Percentiles rank a stretch among this genome's conserved stretches.
Evolutionary conservation across 2,888 invertebrate species (phyloP).

Genomic region (Chymomyza procnemis): DNA sequence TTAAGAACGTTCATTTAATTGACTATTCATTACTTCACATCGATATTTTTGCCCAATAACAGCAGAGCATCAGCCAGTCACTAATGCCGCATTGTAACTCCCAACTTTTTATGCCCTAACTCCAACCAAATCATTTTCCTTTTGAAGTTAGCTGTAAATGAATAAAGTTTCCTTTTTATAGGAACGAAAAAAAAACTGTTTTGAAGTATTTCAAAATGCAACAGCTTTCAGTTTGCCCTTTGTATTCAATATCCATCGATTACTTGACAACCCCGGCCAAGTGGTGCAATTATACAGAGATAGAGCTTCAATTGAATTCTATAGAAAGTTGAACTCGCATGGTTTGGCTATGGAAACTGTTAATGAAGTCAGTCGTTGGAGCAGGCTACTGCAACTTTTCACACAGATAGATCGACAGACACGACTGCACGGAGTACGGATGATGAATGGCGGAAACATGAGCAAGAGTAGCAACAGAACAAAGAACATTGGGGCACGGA

Average conservation of each 20-base stretch:
- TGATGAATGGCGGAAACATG: conserved; percentile 28
- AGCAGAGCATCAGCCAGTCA: background rate
- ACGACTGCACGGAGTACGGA: background rate
- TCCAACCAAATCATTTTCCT: background rate
- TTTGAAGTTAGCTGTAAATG: background rate
- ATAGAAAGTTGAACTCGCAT: background rate
- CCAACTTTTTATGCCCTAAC: background rate
- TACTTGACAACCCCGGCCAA: background rate
- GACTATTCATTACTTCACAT: too few species aligned
- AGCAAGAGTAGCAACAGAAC: conserved; percentile 27
- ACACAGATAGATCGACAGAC: background rate
- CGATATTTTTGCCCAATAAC: too few species aligned
- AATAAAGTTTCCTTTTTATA: background rate
- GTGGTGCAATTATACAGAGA: background rate
- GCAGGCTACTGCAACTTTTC: background rate
- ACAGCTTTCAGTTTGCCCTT: background rate
- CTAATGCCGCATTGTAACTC: background rate
- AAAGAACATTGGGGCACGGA: too few species aligned
- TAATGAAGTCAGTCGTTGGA: conserved; percentile 61
- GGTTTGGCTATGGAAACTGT: conserved; percentile 58
- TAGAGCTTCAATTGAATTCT: conserved; percentile 34
- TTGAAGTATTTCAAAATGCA: background rate
- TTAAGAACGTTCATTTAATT: too few species aligned
- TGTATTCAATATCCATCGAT: background rate
- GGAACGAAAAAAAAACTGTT: background rate